Base-by-base conservation (phyloP, 2,113 vertebrate genomes). In the Saguinus midas region DNA sequence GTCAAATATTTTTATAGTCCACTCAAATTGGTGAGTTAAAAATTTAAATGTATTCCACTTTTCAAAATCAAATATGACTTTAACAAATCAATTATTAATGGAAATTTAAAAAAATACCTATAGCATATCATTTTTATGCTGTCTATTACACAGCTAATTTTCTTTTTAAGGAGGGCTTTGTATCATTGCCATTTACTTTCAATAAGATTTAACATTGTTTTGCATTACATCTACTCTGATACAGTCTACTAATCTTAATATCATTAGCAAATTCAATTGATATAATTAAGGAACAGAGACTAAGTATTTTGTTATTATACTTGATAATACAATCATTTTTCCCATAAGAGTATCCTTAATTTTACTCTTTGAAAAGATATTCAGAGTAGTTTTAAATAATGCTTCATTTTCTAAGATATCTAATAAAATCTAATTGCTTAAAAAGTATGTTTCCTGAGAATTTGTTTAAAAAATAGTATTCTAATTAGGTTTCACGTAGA, bases 311-410 rank as follows among this genome's bases (percentile, higher is more conserved):
- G 27, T 84, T 58, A 95, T 91, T 92, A 85, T 37, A 61, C 43
- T 89, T 93, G 96, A 73, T 78, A 84, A 90, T 78, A 92, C 8
- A 90, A 57, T 78, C 92, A 91, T 80, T 91, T 97, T 73, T 45
- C 35, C 29, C 17, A 50, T 61, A 90, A 92, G 70, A 84, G 29
- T 70, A 95, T 93, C 4, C 5, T 6, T 97, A 70, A 78, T 68
- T 76, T 70, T 89, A 78, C 72, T 78, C 43, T 92, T 92, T 37
- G 80, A 73, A 66, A 78, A 70, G 80, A 79, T 27, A 84, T 84
- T 97, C 57, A 85, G 40, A 90, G n/a, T 95, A 73, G 25, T 79
- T 91, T 92, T 96, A 96, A 96, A 95, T 72, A 96, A 94, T 72
- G 37, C 9, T 23, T 91, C 35, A 90, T 97, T 96, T 95, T 50